Evolutionary conservation across 1,140 invertebrate genomes (phyloP).

Genomic region (Aphaenogaster floridana): DNA sequence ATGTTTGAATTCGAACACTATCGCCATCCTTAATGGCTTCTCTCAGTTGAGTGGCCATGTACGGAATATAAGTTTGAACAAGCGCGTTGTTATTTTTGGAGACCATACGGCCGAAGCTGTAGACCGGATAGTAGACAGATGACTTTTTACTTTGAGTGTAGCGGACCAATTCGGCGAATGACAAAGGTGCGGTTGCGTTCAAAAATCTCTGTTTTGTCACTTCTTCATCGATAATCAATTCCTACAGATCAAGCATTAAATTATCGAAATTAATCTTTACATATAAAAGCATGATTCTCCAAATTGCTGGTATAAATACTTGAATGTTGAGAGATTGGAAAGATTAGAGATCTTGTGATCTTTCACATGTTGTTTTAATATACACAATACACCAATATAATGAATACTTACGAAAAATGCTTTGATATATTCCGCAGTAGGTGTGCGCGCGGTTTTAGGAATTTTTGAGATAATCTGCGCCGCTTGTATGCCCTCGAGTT

Average conservation of each 20-base stretch:
- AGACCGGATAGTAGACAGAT: constrained; percentile 88
- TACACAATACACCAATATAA: background rate
- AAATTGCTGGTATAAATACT: background rate
- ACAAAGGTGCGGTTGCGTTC: constrained; percentile 87
- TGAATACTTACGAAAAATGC: constrained; percentile 87
- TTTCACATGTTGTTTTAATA: background rate
- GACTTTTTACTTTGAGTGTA: constrained; percentile 87
- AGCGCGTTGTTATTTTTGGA: constrained; percentile 86
- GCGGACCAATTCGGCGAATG: constrained; percentile 88
- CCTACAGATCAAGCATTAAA: constrained; percentile 66
- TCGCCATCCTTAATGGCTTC: constrained; percentile 87
- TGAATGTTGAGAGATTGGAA: background rate
- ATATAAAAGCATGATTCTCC: background rate
- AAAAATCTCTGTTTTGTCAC: constrained; percentile 85
- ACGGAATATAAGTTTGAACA: constrained; percentile 88
- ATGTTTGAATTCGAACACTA: constrained; percentile 87
- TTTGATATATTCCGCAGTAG: constrained; percentile 89
- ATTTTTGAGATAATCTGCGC: constrained; percentile 87
- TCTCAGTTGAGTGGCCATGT: constrained; percentile 87
- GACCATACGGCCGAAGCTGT: constrained; percentile 88
- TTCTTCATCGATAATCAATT: constrained; percentile 85
- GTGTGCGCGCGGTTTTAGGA: constrained; percentile 87
- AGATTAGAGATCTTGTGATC: background rate
- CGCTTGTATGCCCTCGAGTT: constrained; percentile 88
- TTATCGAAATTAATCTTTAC: background rate